Base-by-base conservation (phyloP, 2,113 vertebrate genomes). In the Mormoops blainvillei region DNA sequence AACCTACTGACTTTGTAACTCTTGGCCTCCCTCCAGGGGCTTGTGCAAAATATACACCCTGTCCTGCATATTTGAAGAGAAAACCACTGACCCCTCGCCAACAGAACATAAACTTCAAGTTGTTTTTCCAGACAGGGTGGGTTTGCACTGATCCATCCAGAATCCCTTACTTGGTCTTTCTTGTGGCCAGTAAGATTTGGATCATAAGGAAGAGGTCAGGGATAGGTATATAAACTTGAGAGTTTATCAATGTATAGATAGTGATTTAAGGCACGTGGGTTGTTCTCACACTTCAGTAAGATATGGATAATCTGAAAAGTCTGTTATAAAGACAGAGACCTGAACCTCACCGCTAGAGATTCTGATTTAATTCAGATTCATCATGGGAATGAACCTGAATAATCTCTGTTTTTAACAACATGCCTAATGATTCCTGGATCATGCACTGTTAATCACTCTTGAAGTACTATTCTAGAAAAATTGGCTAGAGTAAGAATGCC, bases 1-100 rank as follows among this genome's bases (percentile, higher is more conserved):
- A 97, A 96, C 94, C 95, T 94, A 78, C 73, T 78, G 91, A 91
- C 88, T 95, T 63, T 90, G 70, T 58, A 82, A 88, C 85, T 83
- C 82, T 74, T 91, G 97, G 93, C 48, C 14, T 63, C 26, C 54
- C 63, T 88, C 85, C 94, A 95, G 82, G 73, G 45, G 20, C 77
- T 38, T 73, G 48, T 63, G 71, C 80, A 77, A 83, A 97, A 96
- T 50, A 65, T 38, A 87, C 0, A 0, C 78, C 76, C 88, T 67
- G 56, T 11, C 83, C 73, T 90, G 94, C 5, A 0, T 86, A 58
- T 76, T 18, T 71, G 63, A 94, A 93, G 87, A 94, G 93, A 85
- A 97, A 95, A 70, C 74, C 87, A 94, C 48, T 77, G 71, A 95
- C 82, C 96, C 84, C 65, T 36, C 71, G 61, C 88, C 90, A 95